Evolutionary conservation across 1,140 invertebrate genomes (phyloP), one percentile per base, ranked within the genome.

Genomic region (Lerema accius): DNA sequence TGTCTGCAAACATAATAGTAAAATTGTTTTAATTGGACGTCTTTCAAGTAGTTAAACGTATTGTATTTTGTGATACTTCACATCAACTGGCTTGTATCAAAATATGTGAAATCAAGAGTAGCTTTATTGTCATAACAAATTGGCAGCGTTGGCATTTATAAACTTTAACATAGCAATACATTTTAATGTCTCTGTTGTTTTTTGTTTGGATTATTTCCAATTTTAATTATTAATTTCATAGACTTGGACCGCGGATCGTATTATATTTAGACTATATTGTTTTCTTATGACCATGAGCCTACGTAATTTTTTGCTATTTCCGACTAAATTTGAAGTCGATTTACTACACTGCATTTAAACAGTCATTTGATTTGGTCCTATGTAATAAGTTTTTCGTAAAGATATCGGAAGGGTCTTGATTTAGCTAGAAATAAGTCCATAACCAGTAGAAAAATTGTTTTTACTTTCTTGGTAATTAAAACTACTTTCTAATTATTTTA

Each of bases 21-120:
- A 53, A 42, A 55, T 23, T 17, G 13, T 43, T 42, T 56, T 56
- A 56, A 56, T 56, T 56, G 53, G 40, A 43, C 40, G n/a, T 40
- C 14, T 43, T 39, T 32, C 51, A 43, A 56, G 51, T 23, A 43
- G 4, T 37, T 28, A 55, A 42, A 56, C 11, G 13, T 39, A 19
- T 11, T 42, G 11, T 26, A 28, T 56, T 56, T 56, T 19, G 26
- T 43, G 17, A 32, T 17, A 42, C 23, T 43, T 43, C 11, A 35
- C 14, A 49, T 2, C n/a, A 43, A 43, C 51, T 43, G n/a, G 19
- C 11, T 56, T 15, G 50, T 43, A 26, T 35, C 11, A 50, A 56
- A 56, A 26, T 28, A 9, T 55, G 16, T 43, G 14, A 56, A 6
- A 43, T 17, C 39, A 56, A 14, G 23, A 56, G 53, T 28, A 56